A percentile compares a stretch with the other conserved stretches of the same genome.
Conservation (phyloP, 2,113 vertebrate genomes). For the Argyrosomus japonicus region DNA sequence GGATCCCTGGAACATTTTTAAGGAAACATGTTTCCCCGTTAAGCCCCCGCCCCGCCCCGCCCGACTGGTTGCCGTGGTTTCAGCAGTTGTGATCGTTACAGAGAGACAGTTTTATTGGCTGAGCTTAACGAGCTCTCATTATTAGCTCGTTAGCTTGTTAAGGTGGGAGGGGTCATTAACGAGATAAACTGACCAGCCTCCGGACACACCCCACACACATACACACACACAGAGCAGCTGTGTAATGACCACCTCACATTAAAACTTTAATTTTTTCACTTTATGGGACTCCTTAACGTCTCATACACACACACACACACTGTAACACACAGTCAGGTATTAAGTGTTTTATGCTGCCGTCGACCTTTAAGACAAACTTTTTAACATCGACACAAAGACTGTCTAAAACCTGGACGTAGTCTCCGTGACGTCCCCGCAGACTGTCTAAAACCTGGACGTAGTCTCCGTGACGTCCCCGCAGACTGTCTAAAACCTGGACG, state of each 20-base stretch:
- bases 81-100: constrained; percentile 25
- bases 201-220: constrained; percentile 49
- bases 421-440: too few relatives aligned
- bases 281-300: constrained; percentile 82
- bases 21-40: too few relatives aligned
- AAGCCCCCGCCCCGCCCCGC: too few relatives aligned
- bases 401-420: too few relatives aligned
- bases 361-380: constrained; percentile 62
- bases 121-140: constrained; percentile 70
- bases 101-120: constrained; percentile 58
- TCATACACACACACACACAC: constrained; percentile 34
- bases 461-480: too few relatives aligned
- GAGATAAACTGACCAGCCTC: constrained; percentile 76
- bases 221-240: constrained; percentile 37
- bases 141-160: constrained; percentile 69
- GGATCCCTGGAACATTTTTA: neutral
- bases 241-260: constrained; percentile 58
- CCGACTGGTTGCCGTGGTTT: constrained; percentile 23
- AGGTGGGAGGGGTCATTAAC: constrained; percentile 72
- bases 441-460: too few relatives aligned
- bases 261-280: constrained; percentile 78
- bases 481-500: too few relatives aligned
- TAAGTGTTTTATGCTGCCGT: constrained; percentile 45
- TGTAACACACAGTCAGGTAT: constrained; percentile 17
- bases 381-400: too few relatives aligned